Conservation (phyloP, 2,888 invertebrate genomes). For the Itoplectis maculator region DNA sequence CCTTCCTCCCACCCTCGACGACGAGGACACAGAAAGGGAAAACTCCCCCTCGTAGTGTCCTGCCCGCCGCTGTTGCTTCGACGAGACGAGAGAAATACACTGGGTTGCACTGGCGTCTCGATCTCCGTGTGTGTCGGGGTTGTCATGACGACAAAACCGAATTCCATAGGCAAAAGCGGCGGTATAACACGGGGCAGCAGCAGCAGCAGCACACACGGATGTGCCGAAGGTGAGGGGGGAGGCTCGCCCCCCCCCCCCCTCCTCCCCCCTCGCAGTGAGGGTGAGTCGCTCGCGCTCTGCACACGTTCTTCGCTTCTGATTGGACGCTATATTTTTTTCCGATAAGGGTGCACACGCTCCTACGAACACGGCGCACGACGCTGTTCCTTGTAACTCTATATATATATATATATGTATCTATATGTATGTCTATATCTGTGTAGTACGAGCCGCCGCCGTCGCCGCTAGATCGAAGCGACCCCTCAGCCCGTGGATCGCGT, state of each 20-base stretch:
- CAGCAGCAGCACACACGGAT: conserved; percentile 56
- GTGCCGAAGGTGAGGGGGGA: conserved; percentile 43
- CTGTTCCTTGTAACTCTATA: too few relatives aligned
- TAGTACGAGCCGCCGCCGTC: too few relatives aligned
- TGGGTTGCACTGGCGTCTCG: conserved; percentile 15
- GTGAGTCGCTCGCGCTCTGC: conserved; percentile 65
- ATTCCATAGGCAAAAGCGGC: conserved; percentile 82
- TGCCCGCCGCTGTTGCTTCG: conserved; percentile 64
- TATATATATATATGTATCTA: conserved; percentile 25
- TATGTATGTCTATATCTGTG: conserved; percentile 47
- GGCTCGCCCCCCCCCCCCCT: too few relatives aligned
- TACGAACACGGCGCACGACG: conserved; percentile 71
- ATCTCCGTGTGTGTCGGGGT: conserved; percentile 72
- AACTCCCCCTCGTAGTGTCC: conserved; percentile 66
- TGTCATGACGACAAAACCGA: conserved; percentile 82
- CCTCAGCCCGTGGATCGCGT: conserved; percentile 37
- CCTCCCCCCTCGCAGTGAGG: too few relatives aligned
- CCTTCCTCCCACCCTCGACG: conserved; percentile 35
- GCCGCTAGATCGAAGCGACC: conserved; percentile 55
- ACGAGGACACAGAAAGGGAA: conserved; percentile 43
- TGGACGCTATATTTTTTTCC: conserved; percentile 81
- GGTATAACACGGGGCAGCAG: too few relatives aligned
- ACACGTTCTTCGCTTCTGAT: conserved; percentile 80
- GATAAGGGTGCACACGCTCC: conserved; percentile 76
- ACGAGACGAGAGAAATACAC: conserved; percentile 47